Evolutionary conservation across 2,888 invertebrate species (phyloP).

Genomic region (Xanthorhoe designata): DNA sequence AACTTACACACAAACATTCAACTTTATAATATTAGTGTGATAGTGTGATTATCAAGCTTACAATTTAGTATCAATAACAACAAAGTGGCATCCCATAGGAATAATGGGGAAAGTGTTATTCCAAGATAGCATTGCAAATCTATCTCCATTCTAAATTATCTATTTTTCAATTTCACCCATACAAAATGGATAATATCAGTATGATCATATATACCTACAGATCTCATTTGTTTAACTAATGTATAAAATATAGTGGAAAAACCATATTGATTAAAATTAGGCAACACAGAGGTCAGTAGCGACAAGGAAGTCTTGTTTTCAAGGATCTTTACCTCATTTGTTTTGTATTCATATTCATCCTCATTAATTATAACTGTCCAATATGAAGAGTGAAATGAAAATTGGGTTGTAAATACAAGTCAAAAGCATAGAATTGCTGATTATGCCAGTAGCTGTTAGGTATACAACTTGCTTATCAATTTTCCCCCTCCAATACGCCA

Average conservation of each 20-base stretch:
- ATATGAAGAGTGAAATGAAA: neutral
- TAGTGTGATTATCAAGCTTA: too few species aligned
- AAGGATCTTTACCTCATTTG: neutral
- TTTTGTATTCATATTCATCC: neutral
- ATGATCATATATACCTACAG: neutral
- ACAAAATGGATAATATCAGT: too few species aligned
- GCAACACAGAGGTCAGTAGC: neutral
- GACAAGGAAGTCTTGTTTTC: neutral
- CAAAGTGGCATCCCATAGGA: too few species aligned
- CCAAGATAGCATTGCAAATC: too few species aligned
- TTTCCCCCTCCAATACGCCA: neutral
- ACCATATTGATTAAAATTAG: neutral
- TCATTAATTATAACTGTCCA: neutral
- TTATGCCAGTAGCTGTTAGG: neutral
- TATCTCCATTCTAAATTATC: too few species aligned
- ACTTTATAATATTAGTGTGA: too few species aligned
- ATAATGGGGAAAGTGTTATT: too few species aligned
- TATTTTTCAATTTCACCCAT: too few species aligned
- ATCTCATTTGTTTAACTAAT: neutral
- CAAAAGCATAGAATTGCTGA: neutral
- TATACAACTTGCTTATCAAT: constrained; percentile 28
- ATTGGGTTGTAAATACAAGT: neutral
- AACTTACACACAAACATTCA: too few species aligned
- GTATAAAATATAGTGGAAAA: neutral
- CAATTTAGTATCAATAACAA: too few species aligned